Evolutionary conservation across 2,888 invertebrate genomes (phyloP).

Genomic region (Ecdyonurus torrentis): DNA sequence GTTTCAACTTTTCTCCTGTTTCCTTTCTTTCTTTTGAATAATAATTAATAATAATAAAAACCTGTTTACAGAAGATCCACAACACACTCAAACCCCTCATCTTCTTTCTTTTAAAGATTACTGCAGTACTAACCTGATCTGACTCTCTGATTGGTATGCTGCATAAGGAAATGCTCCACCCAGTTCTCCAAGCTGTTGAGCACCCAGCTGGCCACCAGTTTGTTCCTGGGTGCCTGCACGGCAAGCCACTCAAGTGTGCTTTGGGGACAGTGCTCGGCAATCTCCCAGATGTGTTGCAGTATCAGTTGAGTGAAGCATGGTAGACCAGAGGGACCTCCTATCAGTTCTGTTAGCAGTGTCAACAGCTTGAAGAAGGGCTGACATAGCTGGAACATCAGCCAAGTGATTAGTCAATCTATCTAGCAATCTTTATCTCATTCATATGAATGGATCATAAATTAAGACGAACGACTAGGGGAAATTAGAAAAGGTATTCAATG

Average conservation of each 20-base stretch:
- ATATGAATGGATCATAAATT: too few species aligned
- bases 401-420: too few species aligned
- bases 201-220: constrained; percentile 81
- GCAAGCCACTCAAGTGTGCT: constrained; percentile 87
- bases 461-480: too few species aligned
- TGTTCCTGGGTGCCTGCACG: constrained; percentile 64
- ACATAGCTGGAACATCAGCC: constrained; percentile 39
- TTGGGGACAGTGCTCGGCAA: constrained; percentile 75
- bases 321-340: constrained; percentile 53
- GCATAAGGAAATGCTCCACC: constrained; percentile 78
- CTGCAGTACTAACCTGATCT: constrained; percentile 42
- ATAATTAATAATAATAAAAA: too few species aligned
- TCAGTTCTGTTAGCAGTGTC: constrained; percentile 66
- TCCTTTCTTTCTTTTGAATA: too few species aligned
- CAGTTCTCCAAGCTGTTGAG: constrained; percentile 82
- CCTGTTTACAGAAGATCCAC: too few species aligned
- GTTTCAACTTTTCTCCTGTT: too few species aligned
- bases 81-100: too few species aligned
- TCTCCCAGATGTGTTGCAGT: constrained; percentile 76
- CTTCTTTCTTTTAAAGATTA: neutral
- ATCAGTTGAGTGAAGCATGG: constrained; percentile 85
- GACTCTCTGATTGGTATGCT: constrained; percentile 70
- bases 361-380: constrained; percentile 86
- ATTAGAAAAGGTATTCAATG: too few species aligned
- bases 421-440: too few species aligned